phyloP scores from a whole-genome alignment of 2,888 invertebrate genomes.

The Nesidiocoris tenuis region DNA sequence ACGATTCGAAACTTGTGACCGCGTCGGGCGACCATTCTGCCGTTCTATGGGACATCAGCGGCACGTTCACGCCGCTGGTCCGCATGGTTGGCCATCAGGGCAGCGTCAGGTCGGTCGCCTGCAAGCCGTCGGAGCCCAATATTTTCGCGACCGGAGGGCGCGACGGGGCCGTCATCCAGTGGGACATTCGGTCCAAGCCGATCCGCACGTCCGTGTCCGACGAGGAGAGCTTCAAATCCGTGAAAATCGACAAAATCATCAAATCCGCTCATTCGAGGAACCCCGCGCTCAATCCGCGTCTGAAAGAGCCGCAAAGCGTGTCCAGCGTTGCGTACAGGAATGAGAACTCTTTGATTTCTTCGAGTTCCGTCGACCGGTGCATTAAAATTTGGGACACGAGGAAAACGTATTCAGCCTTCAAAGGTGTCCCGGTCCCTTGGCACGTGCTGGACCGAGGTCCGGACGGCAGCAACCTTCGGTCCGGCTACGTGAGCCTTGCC shows the following conservation, averaged over 20 bases:
- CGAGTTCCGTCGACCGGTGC: constrained; percentile 54
- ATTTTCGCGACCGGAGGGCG: constrained; percentile 86
- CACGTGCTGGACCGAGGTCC: constrained; percentile 1
- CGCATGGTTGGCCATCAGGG: constrained; percentile 73
- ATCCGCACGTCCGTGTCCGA: not conserved
- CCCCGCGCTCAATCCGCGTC: not conserved
- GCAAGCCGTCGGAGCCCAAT: constrained; percentile 66
- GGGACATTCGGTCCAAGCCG: constrained; percentile 67
- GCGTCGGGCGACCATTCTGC: constrained; percentile 84
- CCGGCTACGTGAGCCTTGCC: constrained; percentile 75
- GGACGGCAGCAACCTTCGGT: constrained; percentile 51
- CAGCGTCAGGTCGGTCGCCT: constrained; percentile 79
- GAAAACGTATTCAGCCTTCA: constrained; percentile 69
- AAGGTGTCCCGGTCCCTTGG: constrained; percentile 65
- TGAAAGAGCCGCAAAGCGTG: not conserved
- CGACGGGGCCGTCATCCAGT: constrained; percentile 82
- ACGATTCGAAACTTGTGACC: constrained; percentile 74
- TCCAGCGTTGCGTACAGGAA: constrained; percentile 24
- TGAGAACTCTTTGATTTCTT: constrained; percentile 8
- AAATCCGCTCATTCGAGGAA: constrained; percentile 13
- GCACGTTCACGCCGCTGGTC: constrained; percentile 49
- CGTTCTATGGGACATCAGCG: constrained; percentile 63
- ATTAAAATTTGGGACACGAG: constrained; percentile 87
- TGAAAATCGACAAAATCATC: constrained; percentile 13
- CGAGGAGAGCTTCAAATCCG: not conserved